Evolutionary conservation across 2,888 invertebrate genomes (phyloP).

Genomic region (Clistopyga incitator): DNA sequence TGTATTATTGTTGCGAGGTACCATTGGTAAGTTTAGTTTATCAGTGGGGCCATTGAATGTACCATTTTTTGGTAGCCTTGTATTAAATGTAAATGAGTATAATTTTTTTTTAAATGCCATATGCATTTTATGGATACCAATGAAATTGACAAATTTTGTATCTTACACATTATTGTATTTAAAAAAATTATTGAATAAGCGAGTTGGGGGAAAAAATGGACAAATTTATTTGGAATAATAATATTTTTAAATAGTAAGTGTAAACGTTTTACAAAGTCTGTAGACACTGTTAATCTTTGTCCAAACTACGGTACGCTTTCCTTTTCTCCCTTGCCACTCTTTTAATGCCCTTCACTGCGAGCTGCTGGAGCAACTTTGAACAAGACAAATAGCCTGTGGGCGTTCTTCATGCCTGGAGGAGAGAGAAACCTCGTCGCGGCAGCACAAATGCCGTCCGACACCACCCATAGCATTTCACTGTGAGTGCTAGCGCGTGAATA

Average conservation of each 20-base stretch:
- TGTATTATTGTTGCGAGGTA: not conserved
- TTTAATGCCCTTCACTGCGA: conserved; percentile 1
- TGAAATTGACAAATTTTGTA: no score
- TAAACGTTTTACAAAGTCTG: not conserved
- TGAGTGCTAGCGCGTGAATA: conserved; percentile 35
- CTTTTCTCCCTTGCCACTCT: not conserved
- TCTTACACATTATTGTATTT: no score
- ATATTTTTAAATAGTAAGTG: not conserved
- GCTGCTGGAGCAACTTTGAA: conserved; percentile 48
- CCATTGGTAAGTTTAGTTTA: not conserved
- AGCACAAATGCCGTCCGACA: conserved; percentile 42
- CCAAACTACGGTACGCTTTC: not conserved
- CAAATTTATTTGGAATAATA: not conserved
- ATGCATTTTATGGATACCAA: no score
- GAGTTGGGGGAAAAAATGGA: not conserved
- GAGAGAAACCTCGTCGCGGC: conserved; percentile 18
- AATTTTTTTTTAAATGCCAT: no score
- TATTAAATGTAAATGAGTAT: no score
- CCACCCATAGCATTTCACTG: conserved; percentile 26
- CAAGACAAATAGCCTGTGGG: conserved; percentile 56
- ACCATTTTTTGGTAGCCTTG: not conserved
- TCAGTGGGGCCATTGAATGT: not conserved
- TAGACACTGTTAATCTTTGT: conserved; percentile 7
- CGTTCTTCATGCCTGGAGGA: conserved; percentile 9
- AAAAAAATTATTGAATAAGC: no score